phyloP scores from a whole-genome alignment of 2,797 vertebrate species.

The Columba guinea region DNA sequence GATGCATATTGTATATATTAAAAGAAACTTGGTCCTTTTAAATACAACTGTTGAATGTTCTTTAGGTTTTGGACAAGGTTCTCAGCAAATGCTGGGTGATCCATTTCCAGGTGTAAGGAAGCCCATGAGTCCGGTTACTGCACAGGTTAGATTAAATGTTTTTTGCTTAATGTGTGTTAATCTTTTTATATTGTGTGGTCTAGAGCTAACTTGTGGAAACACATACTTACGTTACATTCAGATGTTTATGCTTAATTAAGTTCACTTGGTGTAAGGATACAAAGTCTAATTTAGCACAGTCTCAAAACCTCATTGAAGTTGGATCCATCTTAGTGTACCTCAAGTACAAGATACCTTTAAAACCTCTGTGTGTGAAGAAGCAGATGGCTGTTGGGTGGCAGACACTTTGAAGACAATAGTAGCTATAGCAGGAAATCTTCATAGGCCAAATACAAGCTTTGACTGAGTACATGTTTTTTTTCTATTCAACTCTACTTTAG shows the following conservation, averaged over 20 bases:
- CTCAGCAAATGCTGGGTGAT: slow-evolving; percentile 83
- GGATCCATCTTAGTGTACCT: not conserved
- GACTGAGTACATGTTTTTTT: not conserved
- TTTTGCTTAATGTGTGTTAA: not conserved
- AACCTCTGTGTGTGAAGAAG: not conserved
- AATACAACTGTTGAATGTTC: not conserved
- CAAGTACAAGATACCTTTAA: not conserved
- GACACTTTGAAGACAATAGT: not conserved
- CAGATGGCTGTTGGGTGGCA: not conserved
- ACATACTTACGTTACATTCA: not conserved
- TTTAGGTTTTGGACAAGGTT: slow-evolving; percentile 77
- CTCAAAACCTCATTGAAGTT: not conserved
- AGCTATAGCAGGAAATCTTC: not conserved
- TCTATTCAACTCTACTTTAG: slow-evolving; percentile 65
- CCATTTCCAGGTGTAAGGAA: slow-evolving; percentile 88
- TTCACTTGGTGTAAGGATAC: not conserved
- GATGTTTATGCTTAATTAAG: not conserved
- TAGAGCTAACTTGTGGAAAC: not conserved
- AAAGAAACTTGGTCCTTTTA: not conserved
- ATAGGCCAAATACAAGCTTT: not conserved
- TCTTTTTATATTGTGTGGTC: not conserved
- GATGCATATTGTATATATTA: not conserved
- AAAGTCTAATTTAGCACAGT: not conserved
- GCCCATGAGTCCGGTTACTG: slow-evolving; percentile 85
- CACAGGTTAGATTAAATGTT: slow-evolving; percentile 80